Percentiles rank a stretch among this genome's conserved stretches.
phyloP scores from a whole-genome alignment of 2,797 vertebrate species.

The Falco novaeseelandiae region DNA sequence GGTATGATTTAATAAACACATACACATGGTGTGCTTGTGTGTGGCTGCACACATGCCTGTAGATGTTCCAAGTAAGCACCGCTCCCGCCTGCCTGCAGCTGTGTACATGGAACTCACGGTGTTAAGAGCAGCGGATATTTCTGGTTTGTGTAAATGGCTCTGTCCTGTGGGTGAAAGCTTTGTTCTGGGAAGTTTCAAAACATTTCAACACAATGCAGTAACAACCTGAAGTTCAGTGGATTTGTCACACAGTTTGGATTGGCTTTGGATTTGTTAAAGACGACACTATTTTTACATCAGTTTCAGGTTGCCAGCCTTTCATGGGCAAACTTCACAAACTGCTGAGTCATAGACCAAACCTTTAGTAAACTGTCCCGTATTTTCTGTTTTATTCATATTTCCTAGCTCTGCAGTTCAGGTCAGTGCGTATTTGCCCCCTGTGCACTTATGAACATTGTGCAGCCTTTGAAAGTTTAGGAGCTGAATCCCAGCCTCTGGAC shows the following conservation, averaged over 20 bases:
- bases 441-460: not conserved
- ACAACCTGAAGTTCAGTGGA: not conserved
- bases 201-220: fast-evolving
- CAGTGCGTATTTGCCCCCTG: not conserved
- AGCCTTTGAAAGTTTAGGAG: not conserved
- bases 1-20: not conserved
- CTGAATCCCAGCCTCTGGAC: not conserved
- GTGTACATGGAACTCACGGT: not conserved
- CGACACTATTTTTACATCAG: slow-evolving; percentile 14
- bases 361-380: not conserved
- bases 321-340: not conserved
- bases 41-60: not conserved
- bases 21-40: not conserved
- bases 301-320: slow-evolving; percentile 29
- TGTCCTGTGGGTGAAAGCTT: not conserved
- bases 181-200: slow-evolving; percentile 29
- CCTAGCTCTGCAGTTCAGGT: not conserved
- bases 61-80: fast-evolving
- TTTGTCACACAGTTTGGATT: not conserved
- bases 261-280: not conserved
- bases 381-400: slow-evolving; percentile 24
- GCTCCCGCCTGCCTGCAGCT: too few relatives aligned
- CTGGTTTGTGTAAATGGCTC: not conserved
- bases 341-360: slow-evolving; percentile 20
- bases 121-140: not conserved